phyloP scores from a whole-genome alignment of 1,140 invertebrate genomes.

The Brachionus rotundiformis region DNA sequence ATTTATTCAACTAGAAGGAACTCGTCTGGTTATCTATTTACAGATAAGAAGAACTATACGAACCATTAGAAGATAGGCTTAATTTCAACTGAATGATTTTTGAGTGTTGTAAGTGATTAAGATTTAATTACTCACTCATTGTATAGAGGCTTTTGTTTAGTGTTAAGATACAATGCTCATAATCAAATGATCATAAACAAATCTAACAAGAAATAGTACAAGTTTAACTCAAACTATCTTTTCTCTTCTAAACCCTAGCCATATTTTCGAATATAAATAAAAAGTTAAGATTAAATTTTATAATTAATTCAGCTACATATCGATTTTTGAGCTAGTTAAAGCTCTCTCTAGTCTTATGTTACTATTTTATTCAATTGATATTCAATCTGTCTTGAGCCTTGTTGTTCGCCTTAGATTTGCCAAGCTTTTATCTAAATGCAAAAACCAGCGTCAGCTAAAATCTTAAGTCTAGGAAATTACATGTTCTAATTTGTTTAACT shows the following conservation, averaged over 20 bases:
- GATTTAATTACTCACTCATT: neutral
- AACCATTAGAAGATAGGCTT: neutral
- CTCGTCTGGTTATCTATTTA: neutral
- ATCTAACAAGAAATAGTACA: neutral
- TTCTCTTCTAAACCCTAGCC: neutral
- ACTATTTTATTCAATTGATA: conserved; percentile 5
- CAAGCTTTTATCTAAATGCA: neutral
- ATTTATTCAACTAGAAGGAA: neutral
- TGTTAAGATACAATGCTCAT: neutral
- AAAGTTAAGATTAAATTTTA: neutral
- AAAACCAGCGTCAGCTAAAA: neutral
- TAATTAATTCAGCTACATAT: conserved; percentile 32
- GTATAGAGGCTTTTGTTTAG: neutral
- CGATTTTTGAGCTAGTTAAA: neutral
- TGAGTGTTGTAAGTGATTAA: conserved; percentile 11
- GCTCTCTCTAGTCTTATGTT: conserved; percentile 1
- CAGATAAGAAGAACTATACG: conserved; percentile 5
- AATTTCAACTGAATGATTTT: neutral
- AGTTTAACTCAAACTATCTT: neutral
- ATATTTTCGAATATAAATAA: conserved; percentile 1
- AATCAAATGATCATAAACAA: conserved; percentile 3
- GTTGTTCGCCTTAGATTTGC: neutral
- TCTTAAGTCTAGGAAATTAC: neutral
- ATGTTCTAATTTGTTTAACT: conserved; percentile 4
- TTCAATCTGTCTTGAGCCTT: neutral